Conservation (phyloP, 2,113 vertebrate species). For the Phyllostomus discolor region DNA sequence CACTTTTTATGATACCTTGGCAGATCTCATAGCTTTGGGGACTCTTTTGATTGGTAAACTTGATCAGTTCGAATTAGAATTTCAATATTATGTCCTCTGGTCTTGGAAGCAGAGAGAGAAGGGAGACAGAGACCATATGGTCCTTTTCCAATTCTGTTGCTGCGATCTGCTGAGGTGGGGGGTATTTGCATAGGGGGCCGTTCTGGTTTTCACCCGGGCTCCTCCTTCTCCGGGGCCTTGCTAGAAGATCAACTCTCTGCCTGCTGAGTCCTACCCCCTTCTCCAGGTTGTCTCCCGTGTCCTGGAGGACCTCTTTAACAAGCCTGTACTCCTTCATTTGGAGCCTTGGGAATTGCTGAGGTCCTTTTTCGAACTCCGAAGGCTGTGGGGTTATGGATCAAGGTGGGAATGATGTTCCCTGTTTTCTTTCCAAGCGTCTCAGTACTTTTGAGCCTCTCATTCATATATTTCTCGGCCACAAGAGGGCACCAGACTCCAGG, state of each 20-base stretch:
- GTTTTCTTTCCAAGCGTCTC: background rate
- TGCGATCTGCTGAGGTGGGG: background rate
- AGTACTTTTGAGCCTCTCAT: background rate
- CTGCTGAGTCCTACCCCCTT: background rate
- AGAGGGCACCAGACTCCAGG: slow-evolving; percentile 64
- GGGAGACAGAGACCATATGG: background rate
- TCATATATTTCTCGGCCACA: background rate
- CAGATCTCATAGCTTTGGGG: background rate
- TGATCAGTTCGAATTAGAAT: background rate
- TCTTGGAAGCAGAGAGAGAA: background rate
- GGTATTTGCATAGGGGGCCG: background rate
- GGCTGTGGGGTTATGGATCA: background rate
- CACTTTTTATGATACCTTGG: background rate
- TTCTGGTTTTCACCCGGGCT: background rate
- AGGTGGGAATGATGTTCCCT: background rate
- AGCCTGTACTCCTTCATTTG: background rate
- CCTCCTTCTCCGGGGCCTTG: background rate
- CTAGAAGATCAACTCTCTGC: background rate
- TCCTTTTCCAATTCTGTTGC: background rate
- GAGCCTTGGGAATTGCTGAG: background rate
- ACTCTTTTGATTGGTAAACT: background rate
- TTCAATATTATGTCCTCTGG: background rate
- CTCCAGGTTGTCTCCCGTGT: background rate
- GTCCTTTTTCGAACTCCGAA: background rate
- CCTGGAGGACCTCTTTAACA: background rate